Evolutionary conservation across 1,140 invertebrate species (phyloP).

Genomic region (Drosophila ambigua): DNA sequence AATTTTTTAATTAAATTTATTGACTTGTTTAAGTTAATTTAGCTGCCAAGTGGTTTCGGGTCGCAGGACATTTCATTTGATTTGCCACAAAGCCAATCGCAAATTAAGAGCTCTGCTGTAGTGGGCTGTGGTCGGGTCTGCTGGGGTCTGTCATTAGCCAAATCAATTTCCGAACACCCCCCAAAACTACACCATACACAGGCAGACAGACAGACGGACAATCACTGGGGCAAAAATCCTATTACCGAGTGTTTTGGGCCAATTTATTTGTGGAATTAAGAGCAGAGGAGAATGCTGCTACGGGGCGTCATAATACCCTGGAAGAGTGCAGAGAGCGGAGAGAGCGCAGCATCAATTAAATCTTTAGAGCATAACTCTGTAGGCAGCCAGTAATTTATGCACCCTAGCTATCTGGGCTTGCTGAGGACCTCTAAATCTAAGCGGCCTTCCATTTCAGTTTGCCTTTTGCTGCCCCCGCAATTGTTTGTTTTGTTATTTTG

Average conservation of each 20-base stretch:
- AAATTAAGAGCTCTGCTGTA: slow-evolving; percentile 29
- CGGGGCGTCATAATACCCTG: too few species aligned
- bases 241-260: slow-evolving; percentile 53
- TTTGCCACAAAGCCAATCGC: slow-evolving; percentile 44
- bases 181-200: not conserved
- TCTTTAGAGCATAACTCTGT: not conserved
- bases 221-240: slow-evolving; percentile 40
- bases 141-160: slow-evolving; percentile 11
- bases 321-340: slow-evolving; percentile 13
- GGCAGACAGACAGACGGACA: not conserved
- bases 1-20: slow-evolving; percentile 69
- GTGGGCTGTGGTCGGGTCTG: not conserved
- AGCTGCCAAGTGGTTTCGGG: slow-evolving; percentile 19
- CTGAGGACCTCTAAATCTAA: too few species aligned
- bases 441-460: slow-evolving; percentile 15
- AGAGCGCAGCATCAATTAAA: slow-evolving; percentile 26
- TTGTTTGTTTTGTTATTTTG: slow-evolving; percentile 48
- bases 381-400: not conserved
- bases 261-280: slow-evolving; percentile 1
- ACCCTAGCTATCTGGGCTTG: not conserved
- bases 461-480: slow-evolving; percentile 30
- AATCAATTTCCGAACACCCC: slow-evolving; percentile 38
- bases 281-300: too few species aligned
- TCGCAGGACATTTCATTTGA: slow-evolving; percentile 43
- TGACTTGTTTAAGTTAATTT: slow-evolving; percentile 63